Base-by-base conservation (phyloP, 2,888 invertebrate genomes). In the Harpalus rufipes region DNA sequence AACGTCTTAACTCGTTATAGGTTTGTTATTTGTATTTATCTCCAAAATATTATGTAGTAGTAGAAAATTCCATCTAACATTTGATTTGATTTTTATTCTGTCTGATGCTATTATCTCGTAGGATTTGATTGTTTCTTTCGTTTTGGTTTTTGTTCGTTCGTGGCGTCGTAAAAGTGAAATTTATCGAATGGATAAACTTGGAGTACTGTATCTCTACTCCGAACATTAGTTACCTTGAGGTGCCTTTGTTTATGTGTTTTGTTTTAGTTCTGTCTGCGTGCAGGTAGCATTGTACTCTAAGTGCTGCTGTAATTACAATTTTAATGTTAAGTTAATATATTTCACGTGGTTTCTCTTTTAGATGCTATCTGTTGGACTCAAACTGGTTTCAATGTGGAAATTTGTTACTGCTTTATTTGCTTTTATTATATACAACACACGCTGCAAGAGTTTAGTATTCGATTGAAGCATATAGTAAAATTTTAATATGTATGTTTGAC, bases 231-330 rank as follows among this genome's bases (percentile, higher is more conserved):
- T 78, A 58, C 78, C 78, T 78, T 78, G 78, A 68, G 59, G 63
- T 76, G 76, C 44, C 44, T 72, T 72, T 72, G 76, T 68, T 68
- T 68, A 32, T 68, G 68, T 68, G 68, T 68, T 68, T 68, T 68
- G 68, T 68, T 68, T 68, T 68, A 68, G 39, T 68, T 25, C 68
- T 68, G 32, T 68, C 68, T 68, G 68, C 68, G 32, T 68, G 32
- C 68, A 32, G 68, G 74, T 74, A 74, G 51, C 74, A 21, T 74
- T 74, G 51, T 74, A 25, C 74, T 44, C 18, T 44, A 44, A 32
- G n/a, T 68, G 25, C 68, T 32, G 39, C 32, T 39, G 68, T 68
- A 68, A 68, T 68, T 68, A 68, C 39, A 32, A 68, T 68, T 68
- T 68, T 68, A 68, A 68, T 68, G 68, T 68, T 68, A 25, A 63